These are phyloP conservation scores for Bombus cullumanus DNA, from an alignment of 1,140 invertebrate genomes.

Conservation along the genomic window DNA sequence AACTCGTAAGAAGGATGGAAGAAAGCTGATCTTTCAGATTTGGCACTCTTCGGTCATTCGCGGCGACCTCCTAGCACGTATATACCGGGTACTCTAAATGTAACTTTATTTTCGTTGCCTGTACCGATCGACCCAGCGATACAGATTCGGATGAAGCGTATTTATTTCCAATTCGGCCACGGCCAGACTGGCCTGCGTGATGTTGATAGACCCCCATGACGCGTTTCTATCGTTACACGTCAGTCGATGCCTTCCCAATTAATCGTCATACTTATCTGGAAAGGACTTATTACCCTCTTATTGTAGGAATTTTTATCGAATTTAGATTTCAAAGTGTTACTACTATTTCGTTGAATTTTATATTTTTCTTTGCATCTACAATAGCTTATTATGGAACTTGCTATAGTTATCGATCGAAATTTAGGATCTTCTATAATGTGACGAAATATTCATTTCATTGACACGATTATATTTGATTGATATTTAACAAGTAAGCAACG, in stretches of 20 bases:
- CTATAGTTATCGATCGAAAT: no score
- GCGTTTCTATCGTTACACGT: constrained; percentile 9
- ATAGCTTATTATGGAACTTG: no score
- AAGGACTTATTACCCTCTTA: neutral
- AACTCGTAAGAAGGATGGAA: constrained; percentile 56
- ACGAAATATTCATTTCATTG: no score
- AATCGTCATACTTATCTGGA: no score
- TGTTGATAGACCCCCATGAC: constrained; percentile 44
- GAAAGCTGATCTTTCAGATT: constrained; percentile 75
- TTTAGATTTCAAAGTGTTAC: accelerated
- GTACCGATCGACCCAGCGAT: constrained; percentile 52
- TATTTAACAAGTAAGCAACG: no score
- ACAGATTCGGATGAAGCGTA: constrained; percentile 57
- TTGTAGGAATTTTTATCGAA: neutral
- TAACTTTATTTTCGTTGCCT: constrained; percentile 76
- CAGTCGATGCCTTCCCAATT: neutral
- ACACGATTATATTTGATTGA: no score
- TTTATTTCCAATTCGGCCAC: constrained; percentile 82
- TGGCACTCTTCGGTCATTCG: constrained; percentile 74
- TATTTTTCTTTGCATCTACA: neutral
- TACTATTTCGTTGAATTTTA: neutral
- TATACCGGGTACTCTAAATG: constrained; percentile 78
- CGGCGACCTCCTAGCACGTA: constrained; percentile 66
- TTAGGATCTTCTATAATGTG: accelerated
- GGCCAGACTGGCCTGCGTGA: constrained; percentile 72